Percentiles rank a stretch among this genome's conserved stretches.
phyloP scores from a whole-genome alignment of 2,113 vertebrate species.

The Emydocephalus ijimae region DNA sequence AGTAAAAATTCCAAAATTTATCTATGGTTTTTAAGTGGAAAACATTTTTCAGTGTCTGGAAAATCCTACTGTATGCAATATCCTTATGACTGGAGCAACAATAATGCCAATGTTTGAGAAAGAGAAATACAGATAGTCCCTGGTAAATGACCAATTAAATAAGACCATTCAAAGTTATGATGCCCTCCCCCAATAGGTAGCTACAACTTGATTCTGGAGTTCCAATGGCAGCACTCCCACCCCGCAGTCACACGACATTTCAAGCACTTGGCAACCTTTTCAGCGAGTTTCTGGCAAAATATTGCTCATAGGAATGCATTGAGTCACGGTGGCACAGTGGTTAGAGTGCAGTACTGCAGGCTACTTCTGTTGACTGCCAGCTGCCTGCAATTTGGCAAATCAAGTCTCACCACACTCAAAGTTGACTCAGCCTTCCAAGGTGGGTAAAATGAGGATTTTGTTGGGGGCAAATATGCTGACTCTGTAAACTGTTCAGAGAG shows the following conservation, averaged over 20 bases:
- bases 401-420: too few relatives aligned
- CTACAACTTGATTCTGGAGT: background rate
- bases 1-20: background rate
- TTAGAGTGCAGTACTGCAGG: too few relatives aligned
- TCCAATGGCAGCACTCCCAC: background rate
- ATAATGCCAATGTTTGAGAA: background rate
- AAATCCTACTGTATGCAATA: background rate
- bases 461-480: too few relatives aligned
- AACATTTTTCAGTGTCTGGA: background rate
- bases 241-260: background rate
- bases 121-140: background rate
- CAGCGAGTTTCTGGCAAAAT: background rate
- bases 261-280: background rate
- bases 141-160: background rate
- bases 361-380: too few relatives aligned
- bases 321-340: too few relatives aligned
- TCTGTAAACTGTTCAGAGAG: too few relatives aligned
- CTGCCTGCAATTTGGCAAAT: too few relatives aligned
- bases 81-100: background rate
- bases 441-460: too few relatives aligned
- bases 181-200: background rate
- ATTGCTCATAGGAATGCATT: background rate
- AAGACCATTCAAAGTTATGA: background rate
- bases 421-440: too few relatives aligned
- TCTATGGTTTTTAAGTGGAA: background rate